phyloP scores from a whole-genome alignment of 2,113 vertebrate species.

The Anguilla rostrata region DNA sequence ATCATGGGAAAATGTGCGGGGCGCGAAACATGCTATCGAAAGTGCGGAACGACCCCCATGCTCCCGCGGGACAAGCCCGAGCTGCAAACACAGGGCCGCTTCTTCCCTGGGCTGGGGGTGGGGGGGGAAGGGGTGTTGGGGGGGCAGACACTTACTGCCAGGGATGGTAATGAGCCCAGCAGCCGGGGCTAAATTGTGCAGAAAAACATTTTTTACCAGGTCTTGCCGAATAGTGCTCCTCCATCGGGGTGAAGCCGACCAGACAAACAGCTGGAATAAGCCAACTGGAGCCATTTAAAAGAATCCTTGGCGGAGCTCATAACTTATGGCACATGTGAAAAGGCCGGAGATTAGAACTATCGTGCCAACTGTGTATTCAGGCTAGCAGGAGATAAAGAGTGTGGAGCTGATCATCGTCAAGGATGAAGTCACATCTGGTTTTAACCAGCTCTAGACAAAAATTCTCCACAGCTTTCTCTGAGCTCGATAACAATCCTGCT shows the following conservation, averaged over 20 bases:
- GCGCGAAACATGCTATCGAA: neutral
- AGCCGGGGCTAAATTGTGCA: slow-evolving; percentile 63
- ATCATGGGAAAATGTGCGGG: neutral
- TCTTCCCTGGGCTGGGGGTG: neutral
- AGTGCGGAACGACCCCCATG: neutral
- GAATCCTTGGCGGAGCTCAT: neutral
- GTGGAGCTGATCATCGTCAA: neutral
- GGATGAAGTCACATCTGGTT: neutral
- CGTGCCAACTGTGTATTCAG: neutral
- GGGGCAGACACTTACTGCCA: slow-evolving; percentile 30
- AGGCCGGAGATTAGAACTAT: slow-evolving; percentile 16
- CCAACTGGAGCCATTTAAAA: slow-evolving; percentile 35
- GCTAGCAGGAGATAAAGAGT: neutral
- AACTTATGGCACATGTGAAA: neutral
- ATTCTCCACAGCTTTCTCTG: neutral
- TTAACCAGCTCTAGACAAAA: neutral
- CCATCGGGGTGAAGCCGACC: neutral
- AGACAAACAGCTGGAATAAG: slow-evolving; percentile 39
- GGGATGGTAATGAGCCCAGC: slow-evolving; percentile 58
- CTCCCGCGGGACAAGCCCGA: neutral
- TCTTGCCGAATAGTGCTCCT: neutral
- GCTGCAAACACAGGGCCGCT: neutral
- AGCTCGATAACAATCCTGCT: slow-evolving; percentile 4
- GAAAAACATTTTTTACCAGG: slow-evolving; percentile 55
- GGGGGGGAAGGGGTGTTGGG: too few species aligned